Conservation (phyloP, 2,797 vertebrate genomes). For the Macropodus opercularis region DNA sequence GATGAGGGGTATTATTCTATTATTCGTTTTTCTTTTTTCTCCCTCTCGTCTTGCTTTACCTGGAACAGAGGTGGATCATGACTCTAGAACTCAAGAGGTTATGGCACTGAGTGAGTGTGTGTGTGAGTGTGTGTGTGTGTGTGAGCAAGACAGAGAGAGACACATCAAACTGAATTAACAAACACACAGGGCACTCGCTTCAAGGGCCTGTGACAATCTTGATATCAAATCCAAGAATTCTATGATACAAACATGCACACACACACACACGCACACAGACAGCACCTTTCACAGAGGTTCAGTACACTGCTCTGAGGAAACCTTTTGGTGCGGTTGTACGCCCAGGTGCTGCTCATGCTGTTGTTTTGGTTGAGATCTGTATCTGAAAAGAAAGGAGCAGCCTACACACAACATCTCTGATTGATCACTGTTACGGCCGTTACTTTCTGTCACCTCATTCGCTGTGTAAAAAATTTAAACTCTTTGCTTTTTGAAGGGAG, state of each 20-base stretch:
- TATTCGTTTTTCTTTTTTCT: constrained; percentile 16
- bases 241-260: constrained; percentile 24
- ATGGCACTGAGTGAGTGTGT: constrained; percentile 49
- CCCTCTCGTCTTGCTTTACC: constrained; percentile 35
- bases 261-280: constrained; percentile 22
- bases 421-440: constrained; percentile 73
- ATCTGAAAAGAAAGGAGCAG: constrained; percentile 57
- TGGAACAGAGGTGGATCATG: constrained; percentile 52
- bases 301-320: constrained; percentile 46
- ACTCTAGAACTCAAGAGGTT: no score
- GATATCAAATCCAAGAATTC: constrained; percentile 63
- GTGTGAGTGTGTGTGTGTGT: constrained; percentile 27
- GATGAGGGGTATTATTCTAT: constrained; percentile 41
- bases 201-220: constrained; percentile 67
- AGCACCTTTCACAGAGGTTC: constrained; percentile 36
- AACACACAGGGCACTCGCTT: constrained; percentile 65
- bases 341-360: constrained; percentile 50
- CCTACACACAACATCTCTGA: constrained; percentile 70
- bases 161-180: constrained; percentile 72
- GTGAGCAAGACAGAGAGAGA: neutral
- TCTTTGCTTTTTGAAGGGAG: constrained; percentile 74
- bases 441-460: constrained; percentile 53
- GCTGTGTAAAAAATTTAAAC: constrained; percentile 71
- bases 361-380: constrained; percentile 56
- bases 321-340: constrained; percentile 50